phyloP scores from a whole-genome alignment of 2,888 invertebrate genomes.

The Creontiades dilutus region DNA sequence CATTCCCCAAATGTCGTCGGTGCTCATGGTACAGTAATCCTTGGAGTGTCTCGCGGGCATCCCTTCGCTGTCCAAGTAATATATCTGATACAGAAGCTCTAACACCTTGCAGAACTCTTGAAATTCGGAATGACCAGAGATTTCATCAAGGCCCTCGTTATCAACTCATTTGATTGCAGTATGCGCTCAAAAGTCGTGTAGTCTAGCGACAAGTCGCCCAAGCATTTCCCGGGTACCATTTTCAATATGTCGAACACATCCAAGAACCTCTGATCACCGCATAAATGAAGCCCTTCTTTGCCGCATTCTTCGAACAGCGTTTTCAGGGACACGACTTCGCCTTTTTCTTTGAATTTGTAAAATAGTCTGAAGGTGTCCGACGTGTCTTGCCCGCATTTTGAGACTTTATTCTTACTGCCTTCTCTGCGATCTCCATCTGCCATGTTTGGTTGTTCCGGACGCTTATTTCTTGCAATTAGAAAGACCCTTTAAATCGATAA shows the following conservation, averaged over 20 bases:
- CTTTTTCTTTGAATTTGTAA: slow-evolving; percentile 25
- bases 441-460: background rate
- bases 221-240: slow-evolving; percentile 30
- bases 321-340: background rate
- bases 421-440: background rate
- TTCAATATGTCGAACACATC: slow-evolving; percentile 20
- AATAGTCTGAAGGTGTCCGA: slow-evolving; percentile 18
- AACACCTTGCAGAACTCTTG: slow-evolving; percentile 45
- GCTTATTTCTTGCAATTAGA: no score
- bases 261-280: slow-evolving; percentile 36
- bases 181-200: slow-evolving; percentile 27
- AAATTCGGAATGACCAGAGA: slow-evolving; percentile 49
- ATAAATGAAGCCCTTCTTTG: slow-evolving; percentile 46
- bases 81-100: slow-evolving; percentile 24
- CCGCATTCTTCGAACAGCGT: slow-evolving; percentile 17
- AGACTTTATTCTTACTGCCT: background rate
- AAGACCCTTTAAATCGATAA: background rate
- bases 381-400: background rate
- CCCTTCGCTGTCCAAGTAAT: slow-evolving; percentile 15
- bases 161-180: background rate
- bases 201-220: slow-evolving; percentile 7
- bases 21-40: slow-evolving; percentile 46
- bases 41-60: slow-evolving; percentile 39
- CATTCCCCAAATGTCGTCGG: slow-evolving; percentile 49
- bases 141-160: slow-evolving; percentile 25